Conservation (phyloP, 2,797 vertebrate species). For the Pseudochirops corinnae region DNA sequence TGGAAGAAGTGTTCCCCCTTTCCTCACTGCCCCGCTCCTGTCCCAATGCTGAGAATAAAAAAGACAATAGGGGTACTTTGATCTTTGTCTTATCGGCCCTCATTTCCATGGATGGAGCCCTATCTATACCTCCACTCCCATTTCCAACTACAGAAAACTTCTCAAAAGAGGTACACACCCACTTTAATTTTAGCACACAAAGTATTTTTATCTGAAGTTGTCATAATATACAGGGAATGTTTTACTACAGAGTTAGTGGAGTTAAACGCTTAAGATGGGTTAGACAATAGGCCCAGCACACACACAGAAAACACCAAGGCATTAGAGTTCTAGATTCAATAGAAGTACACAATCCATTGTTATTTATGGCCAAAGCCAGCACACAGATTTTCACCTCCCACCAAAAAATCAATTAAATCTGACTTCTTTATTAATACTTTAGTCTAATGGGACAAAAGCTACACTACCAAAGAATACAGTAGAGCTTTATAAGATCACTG, state of each 20-base stretch:
- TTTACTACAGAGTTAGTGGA: background rate
- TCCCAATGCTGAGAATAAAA: background rate
- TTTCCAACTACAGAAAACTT: background rate
- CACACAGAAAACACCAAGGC: background rate
- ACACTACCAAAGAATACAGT: background rate
- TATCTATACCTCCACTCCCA: background rate
- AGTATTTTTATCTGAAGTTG: background rate
- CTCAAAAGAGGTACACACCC: background rate
- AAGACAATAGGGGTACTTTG: background rate
- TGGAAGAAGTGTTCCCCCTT: background rate
- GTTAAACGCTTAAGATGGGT: background rate
- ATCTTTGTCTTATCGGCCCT: background rate
- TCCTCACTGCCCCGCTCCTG: background rate
- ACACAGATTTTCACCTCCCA: background rate
- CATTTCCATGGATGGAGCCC: background rate
- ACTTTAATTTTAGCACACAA: background rate
- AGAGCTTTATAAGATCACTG: constrained; percentile 10
- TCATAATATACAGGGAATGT: background rate
- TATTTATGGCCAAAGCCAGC: constrained; percentile 2
- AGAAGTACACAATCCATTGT: background rate
- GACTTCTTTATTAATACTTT: constrained; percentile 3
- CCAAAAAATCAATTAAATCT: background rate
- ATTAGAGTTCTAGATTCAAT: background rate
- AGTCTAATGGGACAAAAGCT: constrained; percentile 31
- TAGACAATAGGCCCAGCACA: background rate